Evolutionary conservation across 2,797 vertebrate genomes (phyloP).

Genomic region (Pantherophis vulpinus): DNA sequence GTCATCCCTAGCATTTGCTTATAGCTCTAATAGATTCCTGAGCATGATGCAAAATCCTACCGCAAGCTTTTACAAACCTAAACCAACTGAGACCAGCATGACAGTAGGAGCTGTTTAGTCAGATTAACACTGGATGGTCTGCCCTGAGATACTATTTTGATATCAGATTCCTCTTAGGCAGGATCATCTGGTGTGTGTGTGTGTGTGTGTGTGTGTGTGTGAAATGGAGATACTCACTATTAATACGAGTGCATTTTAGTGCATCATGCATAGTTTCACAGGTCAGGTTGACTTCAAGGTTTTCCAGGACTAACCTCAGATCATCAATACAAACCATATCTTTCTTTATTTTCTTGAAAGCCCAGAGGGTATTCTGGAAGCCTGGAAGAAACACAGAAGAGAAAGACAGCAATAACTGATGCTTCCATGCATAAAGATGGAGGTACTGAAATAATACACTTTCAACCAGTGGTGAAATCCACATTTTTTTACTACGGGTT

Average conservation of each 20-base stretch:
- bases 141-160: neutral
- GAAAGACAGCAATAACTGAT: neutral
- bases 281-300: conserved; percentile 31
- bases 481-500: too few species aligned
- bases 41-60: neutral
- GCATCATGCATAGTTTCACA: conserved; percentile 29
- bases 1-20: too few species aligned
- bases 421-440: neutral
- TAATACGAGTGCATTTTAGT: neutral
- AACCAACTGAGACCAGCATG: neutral
- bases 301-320: conserved; percentile 32
- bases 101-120: neutral
- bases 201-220: too few species aligned
- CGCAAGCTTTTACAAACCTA: neutral
- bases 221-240: conserved; percentile 43
- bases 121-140: neutral
- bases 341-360: conserved; percentile 43
- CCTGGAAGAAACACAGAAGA: conserved; percentile 23
- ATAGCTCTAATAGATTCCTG: neutral
- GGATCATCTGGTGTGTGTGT: neutral
- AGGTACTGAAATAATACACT: neutral
- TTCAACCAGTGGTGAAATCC: neutral
- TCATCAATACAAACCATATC: conserved; percentile 38
- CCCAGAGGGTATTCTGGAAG: conserved; percentile 48
- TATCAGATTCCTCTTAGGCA: neutral